Conservation (phyloP, 2,888 invertebrate species). For the Orthonychiurus folsomi region DNA sequence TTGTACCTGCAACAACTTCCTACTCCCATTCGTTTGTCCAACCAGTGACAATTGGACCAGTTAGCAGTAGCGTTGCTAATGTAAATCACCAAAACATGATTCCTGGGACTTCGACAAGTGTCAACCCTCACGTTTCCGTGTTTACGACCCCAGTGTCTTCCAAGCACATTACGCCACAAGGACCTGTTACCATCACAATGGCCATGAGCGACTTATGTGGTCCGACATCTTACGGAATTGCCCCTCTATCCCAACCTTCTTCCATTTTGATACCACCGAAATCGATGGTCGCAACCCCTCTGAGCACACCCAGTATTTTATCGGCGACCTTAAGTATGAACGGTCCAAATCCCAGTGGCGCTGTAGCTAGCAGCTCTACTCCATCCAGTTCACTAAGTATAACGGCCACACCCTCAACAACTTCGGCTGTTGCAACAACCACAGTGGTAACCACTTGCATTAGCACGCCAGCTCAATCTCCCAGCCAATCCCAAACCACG, state of each 20-base stretch:
- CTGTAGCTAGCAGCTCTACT: constrained; percentile 21
- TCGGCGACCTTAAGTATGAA: background rate
- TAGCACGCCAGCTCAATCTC: constrained; percentile 40
- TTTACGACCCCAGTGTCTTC: background rate
- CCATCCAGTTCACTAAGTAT: constrained; percentile 17
- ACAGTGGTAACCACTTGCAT: constrained; percentile 29
- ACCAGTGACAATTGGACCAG: constrained; percentile 24
- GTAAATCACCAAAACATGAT: background rate
- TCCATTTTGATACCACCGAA: background rate
- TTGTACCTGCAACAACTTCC: background rate
- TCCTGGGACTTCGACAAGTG: background rate
- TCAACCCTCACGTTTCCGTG: background rate
- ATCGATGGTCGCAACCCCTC: background rate
- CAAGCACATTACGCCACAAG: background rate
- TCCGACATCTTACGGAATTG: background rate
- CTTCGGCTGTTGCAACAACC: constrained; percentile 20
- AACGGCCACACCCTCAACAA: constrained; percentile 24
- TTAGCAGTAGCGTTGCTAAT: background rate
- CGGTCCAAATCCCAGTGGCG: constrained; percentile 28
- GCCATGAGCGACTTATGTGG: background rate
- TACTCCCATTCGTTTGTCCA: background rate
- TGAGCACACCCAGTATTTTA: background rate
- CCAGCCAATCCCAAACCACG: constrained; percentile 42
- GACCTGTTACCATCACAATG: background rate
- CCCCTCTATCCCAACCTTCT: background rate